Percentiles rank a stretch among this genome's conserved stretches.
Evolutionary conservation across 2,888 invertebrate genomes (phyloP).

Genomic region (Zygothrica quintamaculata): DNA sequence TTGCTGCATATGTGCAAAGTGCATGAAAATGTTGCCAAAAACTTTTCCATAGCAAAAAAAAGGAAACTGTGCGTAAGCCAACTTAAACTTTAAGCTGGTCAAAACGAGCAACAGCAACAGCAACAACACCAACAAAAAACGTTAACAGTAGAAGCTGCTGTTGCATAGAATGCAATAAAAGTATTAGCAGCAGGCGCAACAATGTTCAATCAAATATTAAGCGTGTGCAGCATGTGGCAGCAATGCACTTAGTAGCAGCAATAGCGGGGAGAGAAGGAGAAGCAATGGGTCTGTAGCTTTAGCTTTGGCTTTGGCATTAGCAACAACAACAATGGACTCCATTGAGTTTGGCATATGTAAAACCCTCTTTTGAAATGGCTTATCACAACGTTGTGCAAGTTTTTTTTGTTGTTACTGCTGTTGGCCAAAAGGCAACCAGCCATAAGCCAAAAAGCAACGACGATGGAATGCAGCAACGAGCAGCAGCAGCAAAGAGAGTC

Average conservation of each 20-base stretch:
- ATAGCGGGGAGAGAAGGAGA: constrained; percentile 2
- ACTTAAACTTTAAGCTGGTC: constrained; percentile 52
- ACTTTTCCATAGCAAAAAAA: constrained; percentile 40
- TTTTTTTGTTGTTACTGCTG: constrained; percentile 38
- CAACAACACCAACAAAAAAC: constrained; percentile 4
- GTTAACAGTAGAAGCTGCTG: background rate
- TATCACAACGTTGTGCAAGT: constrained; percentile 63
- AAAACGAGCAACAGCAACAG: background rate
- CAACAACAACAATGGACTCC: background rate
- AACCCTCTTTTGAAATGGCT: constrained; percentile 73
- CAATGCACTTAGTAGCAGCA: constrained; percentile 11
- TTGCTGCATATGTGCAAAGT: constrained; percentile 59
- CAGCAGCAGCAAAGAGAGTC: too few relatives aligned
- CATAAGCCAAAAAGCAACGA: constrained; percentile 75
- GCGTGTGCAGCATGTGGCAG: constrained; percentile 28
- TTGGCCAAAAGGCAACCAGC: constrained; percentile 49
- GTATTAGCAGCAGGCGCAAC: constrained; percentile 65
- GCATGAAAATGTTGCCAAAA: constrained; percentile 30
- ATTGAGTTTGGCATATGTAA: constrained; percentile 68
- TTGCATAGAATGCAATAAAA: constrained; percentile 70
- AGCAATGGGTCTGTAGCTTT: too few relatives aligned
- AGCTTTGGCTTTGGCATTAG: background rate
- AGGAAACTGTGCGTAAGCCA: constrained; percentile 23
- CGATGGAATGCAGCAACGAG: constrained; percentile 51
- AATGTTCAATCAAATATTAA: constrained; percentile 79